Evolutionary conservation across 2,113 vertebrate species (phyloP).

Genomic region (Neofelis nebulosa): DNA sequence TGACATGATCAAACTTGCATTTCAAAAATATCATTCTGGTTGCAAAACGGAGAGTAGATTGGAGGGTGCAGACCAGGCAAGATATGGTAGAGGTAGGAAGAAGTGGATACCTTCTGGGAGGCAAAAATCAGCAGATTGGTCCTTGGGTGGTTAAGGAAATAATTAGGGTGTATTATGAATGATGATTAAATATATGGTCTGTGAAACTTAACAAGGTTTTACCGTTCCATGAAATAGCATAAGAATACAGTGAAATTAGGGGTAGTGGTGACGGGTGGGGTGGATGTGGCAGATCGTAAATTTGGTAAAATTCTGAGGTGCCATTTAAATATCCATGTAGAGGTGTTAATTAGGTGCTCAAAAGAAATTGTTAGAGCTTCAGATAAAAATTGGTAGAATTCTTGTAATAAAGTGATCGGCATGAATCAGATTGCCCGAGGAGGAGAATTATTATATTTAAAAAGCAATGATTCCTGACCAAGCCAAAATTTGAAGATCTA

Average conservation of each 20-base stretch:
- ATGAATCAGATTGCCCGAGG: background rate
- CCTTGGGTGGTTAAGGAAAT: background rate
- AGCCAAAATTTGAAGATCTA: background rate
- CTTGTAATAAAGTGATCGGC: background rate
- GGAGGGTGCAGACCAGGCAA: background rate
- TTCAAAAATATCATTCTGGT: conserved; percentile 1
- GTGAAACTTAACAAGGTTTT: background rate
- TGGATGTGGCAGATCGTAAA: background rate
- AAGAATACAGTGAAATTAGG: background rate
- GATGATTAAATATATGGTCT: background rate
- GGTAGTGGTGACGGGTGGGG: background rate
- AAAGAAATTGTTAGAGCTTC: background rate
- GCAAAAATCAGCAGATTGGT: background rate
- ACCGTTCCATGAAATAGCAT: background rate
- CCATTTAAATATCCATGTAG: background rate
- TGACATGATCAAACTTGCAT: background rate
- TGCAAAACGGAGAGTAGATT: background rate
- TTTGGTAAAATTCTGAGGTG: background rate
- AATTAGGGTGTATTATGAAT: background rate
- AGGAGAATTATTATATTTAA: background rate
- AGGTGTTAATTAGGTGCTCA: background rate
- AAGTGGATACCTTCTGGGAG: background rate
- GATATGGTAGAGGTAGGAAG: background rate
- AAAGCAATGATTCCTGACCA: background rate
- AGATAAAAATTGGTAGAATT: background rate